Base-by-base conservation (phyloP, 2,113 vertebrate species). In the Anhinga rufa region DNA sequence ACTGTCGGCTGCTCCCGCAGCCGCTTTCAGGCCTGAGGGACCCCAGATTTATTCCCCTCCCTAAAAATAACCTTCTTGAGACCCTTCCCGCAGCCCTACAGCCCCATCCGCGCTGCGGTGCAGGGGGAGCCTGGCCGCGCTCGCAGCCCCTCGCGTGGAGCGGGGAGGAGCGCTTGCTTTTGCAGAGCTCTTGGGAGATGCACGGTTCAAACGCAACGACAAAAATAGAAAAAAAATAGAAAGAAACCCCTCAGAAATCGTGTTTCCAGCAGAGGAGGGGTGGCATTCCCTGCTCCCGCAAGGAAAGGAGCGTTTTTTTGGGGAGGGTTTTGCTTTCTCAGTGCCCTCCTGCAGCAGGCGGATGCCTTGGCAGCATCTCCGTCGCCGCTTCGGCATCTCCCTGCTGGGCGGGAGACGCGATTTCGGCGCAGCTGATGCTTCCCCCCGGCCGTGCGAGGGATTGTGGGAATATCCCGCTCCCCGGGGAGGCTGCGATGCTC, bases 401-500 rank as follows among this genome's bases (percentile, higher is more conserved):
- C 75, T 14, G 9, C 42, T 2, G 5, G 66, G 36, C 19, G 10
- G 75, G 60, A 79, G 87, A 4, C 1, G 29, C 5, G 13, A 32
- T 11, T 52, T 61, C 5, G 42, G 71, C 14, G 7, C 68, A 70
- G 90, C 86, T 12, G 86, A 34, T n/a, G n/a, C 46, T 62, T 12
- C 20, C 15, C 61, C 29, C 16, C 3, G 12, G 78, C 40, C 6
- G 7, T 11, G 86, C 31, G 7, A 38, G 78, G 96, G 12, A 95
- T 96, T 94, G 86, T 97, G 96, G 96, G 96, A 97, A 94, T 93
- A 95, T 97, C 96, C 91, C 58, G 1, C 13, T 82, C 78, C 85
- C 84, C 1, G 5, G 58, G 82, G 86, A 49, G 51, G 82, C 80
- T 13, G 12, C 4, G 57, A 9, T 40, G 49, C 18, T 83, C 81